phyloP scores from a whole-genome alignment of 2,888 invertebrate genomes.

The Notodonta ziczac region DNA sequence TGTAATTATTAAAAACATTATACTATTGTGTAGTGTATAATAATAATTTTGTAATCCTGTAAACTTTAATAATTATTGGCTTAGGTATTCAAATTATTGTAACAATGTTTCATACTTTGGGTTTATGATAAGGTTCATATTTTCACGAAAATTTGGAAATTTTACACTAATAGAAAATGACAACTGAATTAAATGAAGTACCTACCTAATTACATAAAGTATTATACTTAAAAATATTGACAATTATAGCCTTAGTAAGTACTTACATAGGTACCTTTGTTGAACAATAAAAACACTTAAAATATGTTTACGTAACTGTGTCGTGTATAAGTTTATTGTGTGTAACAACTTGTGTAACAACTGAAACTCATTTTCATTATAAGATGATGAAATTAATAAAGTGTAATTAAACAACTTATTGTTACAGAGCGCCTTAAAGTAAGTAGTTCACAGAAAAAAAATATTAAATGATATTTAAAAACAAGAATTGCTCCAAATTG shows the following conservation, averaged over 20 bases:
- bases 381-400: neutral
- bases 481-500: conserved; percentile 69
- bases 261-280: too few relatives aligned
- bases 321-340: too few relatives aligned
- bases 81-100: neutral
- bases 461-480: conserved; percentile 26
- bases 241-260: too few relatives aligned
- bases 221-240: too few relatives aligned
- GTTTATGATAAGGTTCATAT: neutral
- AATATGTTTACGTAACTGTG: too few relatives aligned
- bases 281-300: neutral
- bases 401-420: neutral
- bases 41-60: conserved; percentile 24
- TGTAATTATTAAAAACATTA: conserved; percentile 26
- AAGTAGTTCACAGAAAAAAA: conserved; percentile 16
- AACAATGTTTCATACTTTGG: neutral
- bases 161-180: neutral
- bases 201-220: too few relatives aligned
- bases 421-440: neutral
- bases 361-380: neutral
- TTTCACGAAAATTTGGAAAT: neutral
- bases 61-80: conserved; percentile 10
- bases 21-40: conserved; percentile 17
- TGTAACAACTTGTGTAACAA: too few relatives aligned
- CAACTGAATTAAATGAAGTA: neutral